A percentile compares a stretch with the other conserved stretches of the same genome.
Conservation (phyloP, 2,888 invertebrate genomes). For the Diplolepis rosae region DNA sequence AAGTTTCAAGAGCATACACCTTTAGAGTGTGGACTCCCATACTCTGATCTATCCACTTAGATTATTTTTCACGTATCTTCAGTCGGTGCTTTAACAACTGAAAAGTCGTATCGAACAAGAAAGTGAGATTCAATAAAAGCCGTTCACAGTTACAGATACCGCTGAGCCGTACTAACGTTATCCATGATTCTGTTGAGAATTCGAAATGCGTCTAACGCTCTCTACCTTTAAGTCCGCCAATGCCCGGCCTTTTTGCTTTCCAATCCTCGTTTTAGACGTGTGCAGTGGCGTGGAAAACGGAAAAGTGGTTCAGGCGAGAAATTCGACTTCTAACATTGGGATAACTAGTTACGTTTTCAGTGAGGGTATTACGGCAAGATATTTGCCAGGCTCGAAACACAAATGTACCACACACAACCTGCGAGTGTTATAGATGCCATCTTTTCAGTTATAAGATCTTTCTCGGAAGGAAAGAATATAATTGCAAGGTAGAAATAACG, state of each 20-base stretch:
- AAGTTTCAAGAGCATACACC: not conserved
- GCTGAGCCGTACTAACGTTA: conserved; percentile 60
- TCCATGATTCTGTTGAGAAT: conserved; percentile 50
- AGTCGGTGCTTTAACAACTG: conserved; percentile 45
- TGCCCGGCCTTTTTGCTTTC: conserved; percentile 10
- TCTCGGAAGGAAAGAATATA: too few species aligned
- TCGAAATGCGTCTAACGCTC: conserved; percentile 46
- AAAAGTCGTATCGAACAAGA: conserved; percentile 38
- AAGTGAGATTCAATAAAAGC: conserved; percentile 61
- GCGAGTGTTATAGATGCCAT: too few species aligned
- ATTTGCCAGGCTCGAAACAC: not conserved
- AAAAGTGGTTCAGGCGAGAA: not conserved
- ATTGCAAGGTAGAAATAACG: too few species aligned
- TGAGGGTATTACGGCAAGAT: not conserved
- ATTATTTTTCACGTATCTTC: conserved; percentile 50
- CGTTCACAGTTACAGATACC: conserved; percentile 53
- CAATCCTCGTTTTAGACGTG: conserved; percentile 23
- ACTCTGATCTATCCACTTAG: conserved; percentile 34
- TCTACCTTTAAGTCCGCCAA: not conserved
- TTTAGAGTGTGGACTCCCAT: not conserved
- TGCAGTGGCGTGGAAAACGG: conserved; percentile 20
- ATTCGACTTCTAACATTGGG: not conserved
- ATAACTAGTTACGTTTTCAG: not conserved
- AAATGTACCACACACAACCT: too few species aligned
- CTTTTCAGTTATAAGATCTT: too few species aligned